phyloP scores from a whole-genome alignment of 37 sponge, comb jelly and placozoan species.

The Mnemiopsis leidyi region DNA sequence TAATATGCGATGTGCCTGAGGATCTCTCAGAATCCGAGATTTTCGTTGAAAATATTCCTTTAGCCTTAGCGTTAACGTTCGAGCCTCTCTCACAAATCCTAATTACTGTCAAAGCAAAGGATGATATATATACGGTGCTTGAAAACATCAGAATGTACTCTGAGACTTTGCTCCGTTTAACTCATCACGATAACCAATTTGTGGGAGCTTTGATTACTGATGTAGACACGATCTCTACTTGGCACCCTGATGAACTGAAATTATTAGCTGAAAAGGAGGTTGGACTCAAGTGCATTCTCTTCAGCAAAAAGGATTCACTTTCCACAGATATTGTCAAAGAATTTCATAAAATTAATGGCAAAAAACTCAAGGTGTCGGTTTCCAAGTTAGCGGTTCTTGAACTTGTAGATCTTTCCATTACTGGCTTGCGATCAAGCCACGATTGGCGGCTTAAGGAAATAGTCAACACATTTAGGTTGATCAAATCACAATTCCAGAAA shows the following conservation, averaged over 20 bases:
- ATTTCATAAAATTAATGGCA: too few species aligned
- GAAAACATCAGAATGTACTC: neutral
- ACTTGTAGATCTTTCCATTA: too few species aligned
- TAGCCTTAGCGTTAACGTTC: neutral
- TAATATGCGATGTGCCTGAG: neutral
- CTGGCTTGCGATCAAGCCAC: too few species aligned
- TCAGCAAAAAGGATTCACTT: neutral
- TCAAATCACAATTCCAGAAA: too few species aligned
- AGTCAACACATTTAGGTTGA: too few species aligned
- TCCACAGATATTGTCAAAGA: too few species aligned
- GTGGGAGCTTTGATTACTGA: neutral
- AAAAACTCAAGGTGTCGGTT: too few species aligned
- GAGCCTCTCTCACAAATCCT: neutral
- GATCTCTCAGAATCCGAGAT: neutral
- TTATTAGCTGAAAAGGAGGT: neutral
- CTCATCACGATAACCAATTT: neutral
- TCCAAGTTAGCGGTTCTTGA: too few species aligned
- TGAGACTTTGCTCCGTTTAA: neutral
- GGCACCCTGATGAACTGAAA: neutral
- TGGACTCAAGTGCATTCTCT: neutral
- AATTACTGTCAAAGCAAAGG: neutral
- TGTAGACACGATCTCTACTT: neutral
- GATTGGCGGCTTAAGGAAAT: too few species aligned
- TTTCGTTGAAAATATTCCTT: neutral
- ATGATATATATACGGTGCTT: neutral